phyloP scores from a whole-genome alignment of 2,888 invertebrate species.

The Pseudeuparius sepicola region DNA sequence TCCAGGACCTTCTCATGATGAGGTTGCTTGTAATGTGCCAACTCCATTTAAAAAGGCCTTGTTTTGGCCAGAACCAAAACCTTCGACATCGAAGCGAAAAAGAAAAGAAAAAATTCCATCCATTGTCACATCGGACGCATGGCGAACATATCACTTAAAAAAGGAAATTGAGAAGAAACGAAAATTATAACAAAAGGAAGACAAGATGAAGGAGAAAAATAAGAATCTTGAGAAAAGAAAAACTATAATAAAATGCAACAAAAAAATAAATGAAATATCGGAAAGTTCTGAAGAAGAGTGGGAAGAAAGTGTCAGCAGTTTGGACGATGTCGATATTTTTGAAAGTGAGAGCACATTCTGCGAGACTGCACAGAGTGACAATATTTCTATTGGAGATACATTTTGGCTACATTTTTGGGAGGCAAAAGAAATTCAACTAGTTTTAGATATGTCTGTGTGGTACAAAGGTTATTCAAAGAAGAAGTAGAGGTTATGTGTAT shows the following conservation, averaged over 20 bases:
- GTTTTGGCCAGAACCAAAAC: constrained; percentile 1
- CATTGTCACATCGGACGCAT: constrained; percentile 10
- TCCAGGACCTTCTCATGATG: not conserved
- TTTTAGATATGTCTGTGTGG: constrained; percentile 12
- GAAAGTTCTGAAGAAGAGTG: constrained; percentile 10
- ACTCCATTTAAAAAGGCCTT: constrained; percentile 13
- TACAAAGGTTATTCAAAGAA: constrained; percentile 8
- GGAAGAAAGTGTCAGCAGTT: constrained; percentile 8
- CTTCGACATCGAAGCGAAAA: not conserved
- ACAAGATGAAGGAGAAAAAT: constrained; percentile 2
- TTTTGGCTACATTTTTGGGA: constrained; percentile 10
- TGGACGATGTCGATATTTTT: constrained; percentile 8
- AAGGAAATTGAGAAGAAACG: constrained; percentile 11
- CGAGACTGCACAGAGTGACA: not conserved
- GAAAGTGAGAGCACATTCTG: not conserved
- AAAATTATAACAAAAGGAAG: constrained; percentile 11
- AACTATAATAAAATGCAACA: constrained; percentile 3
- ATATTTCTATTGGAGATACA: constrained; percentile 9
- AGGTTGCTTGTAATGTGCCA: not conserved
- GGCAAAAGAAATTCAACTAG: constrained; percentile 9
- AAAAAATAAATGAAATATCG: not conserved
- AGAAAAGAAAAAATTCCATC: constrained; percentile 14
- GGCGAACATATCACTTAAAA: constrained; percentile 8
- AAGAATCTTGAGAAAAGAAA: constrained; percentile 5
- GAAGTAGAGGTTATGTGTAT: constrained; percentile 7